These are phyloP conservation scores for Thaumetopoea pityocampa DNA, from an alignment of 1,140 invertebrate genomes.

Conservation along the genomic window DNA sequence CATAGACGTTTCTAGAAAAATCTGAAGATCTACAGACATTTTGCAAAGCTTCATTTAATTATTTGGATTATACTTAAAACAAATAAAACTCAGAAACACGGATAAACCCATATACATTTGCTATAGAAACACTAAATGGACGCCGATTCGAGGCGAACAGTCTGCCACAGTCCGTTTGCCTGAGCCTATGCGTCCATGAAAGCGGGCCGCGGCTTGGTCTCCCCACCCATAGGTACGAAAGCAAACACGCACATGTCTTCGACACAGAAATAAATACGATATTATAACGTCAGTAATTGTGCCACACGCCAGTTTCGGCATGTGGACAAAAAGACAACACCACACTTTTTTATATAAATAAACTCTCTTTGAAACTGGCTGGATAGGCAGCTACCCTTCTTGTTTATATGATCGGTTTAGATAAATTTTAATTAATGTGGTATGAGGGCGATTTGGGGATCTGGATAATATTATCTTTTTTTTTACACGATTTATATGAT, in stretches of 20 bases:
- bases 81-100: too few species aligned
- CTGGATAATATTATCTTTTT: not conserved
- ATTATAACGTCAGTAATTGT: constrained; percentile 61
- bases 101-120: too few species aligned
- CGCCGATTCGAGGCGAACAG: too few species aligned
- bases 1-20: too few species aligned
- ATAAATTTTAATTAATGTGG: constrained; percentile 17
- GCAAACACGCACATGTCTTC: constrained; percentile 52
- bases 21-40: too few species aligned
- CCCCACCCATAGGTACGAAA: constrained; percentile 23
- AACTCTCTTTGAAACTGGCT: constrained; percentile 56
- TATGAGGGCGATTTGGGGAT: not conserved
- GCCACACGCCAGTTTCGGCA: constrained; percentile 50
- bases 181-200: too few species aligned
- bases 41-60: too few species aligned
- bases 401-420: constrained; percentile 11
- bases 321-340: constrained; percentile 33
- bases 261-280: constrained; percentile 64
- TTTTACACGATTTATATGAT: not conserved
- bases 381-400: constrained; percentile 22
- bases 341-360: constrained; percentile 50
- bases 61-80: too few species aligned
- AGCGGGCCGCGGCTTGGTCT: constrained; percentile 28
- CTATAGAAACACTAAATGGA: too few species aligned
- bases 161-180: too few species aligned